phyloP scores from a whole-genome alignment of 2,113 vertebrate genomes.

The Dasypus novemcinctus region DNA sequence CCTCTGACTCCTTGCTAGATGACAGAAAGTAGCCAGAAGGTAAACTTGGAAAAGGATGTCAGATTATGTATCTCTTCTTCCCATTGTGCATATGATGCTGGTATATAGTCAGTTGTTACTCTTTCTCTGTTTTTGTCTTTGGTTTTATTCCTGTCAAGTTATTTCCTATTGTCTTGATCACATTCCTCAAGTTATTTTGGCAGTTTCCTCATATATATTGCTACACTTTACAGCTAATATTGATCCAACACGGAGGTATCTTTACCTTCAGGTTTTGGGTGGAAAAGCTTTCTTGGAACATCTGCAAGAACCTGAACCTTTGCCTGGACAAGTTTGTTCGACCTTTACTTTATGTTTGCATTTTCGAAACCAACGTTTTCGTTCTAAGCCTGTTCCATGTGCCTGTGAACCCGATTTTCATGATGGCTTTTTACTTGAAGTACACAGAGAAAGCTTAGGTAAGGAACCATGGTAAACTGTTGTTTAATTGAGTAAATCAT shows the following conservation, averaged over 20 bases:
- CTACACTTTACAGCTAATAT: slow-evolving; percentile 90
- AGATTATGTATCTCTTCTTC: background rate
- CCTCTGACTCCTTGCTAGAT: background rate
- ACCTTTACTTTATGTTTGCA: slow-evolving; percentile 95
- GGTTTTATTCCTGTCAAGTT: slow-evolving; percentile 63
- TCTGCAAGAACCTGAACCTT: slow-evolving; percentile 93
- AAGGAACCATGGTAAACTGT: slow-evolving; percentile 48
- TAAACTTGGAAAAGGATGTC: slow-evolving; percentile 11
- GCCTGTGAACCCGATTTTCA: slow-evolving; percentile 96
- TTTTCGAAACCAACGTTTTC: slow-evolving; percentile 97
- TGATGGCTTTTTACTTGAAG: slow-evolving; percentile 95
- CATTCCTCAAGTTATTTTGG: slow-evolving; percentile 62
- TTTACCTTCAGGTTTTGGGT: slow-evolving; percentile 96
- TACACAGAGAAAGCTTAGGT: slow-evolving; percentile 92
- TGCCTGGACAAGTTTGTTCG: slow-evolving; percentile 93
- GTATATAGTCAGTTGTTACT: slow-evolving; percentile 27
- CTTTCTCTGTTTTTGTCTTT: slow-evolving; percentile 19
- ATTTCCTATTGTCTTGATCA: slow-evolving; percentile 69
- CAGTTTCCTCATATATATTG: slow-evolving; percentile 84
- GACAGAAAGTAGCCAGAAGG: background rate
- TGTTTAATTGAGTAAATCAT: slow-evolving; percentile 27
- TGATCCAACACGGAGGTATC: slow-evolving; percentile 92
- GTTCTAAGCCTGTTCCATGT: slow-evolving; percentile 95
- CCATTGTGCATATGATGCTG: background rate
- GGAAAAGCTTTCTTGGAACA: slow-evolving; percentile 98